phyloP scores from a whole-genome alignment of 2,797 vertebrate species.

The Crocidura indochinensis region DNA sequence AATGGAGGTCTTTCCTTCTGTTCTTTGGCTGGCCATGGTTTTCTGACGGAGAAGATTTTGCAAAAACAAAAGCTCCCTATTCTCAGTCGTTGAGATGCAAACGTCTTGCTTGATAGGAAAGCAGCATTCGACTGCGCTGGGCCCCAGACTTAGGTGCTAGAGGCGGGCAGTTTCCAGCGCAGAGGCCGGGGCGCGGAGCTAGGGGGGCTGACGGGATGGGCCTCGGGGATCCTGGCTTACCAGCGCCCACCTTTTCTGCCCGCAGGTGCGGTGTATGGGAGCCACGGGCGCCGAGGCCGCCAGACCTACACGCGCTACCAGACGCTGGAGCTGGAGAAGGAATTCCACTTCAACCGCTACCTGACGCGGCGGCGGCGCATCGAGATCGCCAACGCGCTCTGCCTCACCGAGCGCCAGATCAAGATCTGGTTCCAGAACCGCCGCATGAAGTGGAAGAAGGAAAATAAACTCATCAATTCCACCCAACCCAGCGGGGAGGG shows the following conservation, averaged over 20 bases:
- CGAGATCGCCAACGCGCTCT: constrained; percentile 93
- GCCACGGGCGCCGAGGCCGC: constrained; percentile 93
- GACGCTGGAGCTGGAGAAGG: constrained; percentile 93
- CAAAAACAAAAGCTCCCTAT: constrained; percentile 39
- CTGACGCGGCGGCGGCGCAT: constrained; percentile 93
- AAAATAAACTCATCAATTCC: constrained; percentile 93
- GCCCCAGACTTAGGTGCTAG: constrained; percentile 8
- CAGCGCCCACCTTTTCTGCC: constrained; percentile 81
- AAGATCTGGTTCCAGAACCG: constrained; percentile 95
- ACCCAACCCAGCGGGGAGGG: constrained; percentile 91
- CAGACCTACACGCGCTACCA: constrained; percentile 93
- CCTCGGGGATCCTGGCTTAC: constrained; percentile 39
- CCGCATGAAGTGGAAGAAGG: constrained; percentile 94
- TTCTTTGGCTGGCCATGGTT: constrained; percentile 42
- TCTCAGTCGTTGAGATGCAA: constrained; percentile 53
- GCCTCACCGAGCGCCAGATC: constrained; percentile 93
- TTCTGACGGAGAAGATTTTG: constrained; percentile 55
- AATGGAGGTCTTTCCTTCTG: constrained; percentile 19
- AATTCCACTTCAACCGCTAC: constrained; percentile 94
- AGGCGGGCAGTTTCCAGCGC: not conserved
- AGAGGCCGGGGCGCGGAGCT: not conserved
- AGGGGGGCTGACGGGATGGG: not conserved
- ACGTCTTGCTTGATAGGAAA: constrained; percentile 61
- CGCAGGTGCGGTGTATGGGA: constrained; percentile 92
- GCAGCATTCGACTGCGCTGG: not conserved